Evolutionary conservation across 2,113 vertebrate species (phyloP), one percentile per base, ranked within the genome.

Genomic region (Saguinus midas): DNA sequence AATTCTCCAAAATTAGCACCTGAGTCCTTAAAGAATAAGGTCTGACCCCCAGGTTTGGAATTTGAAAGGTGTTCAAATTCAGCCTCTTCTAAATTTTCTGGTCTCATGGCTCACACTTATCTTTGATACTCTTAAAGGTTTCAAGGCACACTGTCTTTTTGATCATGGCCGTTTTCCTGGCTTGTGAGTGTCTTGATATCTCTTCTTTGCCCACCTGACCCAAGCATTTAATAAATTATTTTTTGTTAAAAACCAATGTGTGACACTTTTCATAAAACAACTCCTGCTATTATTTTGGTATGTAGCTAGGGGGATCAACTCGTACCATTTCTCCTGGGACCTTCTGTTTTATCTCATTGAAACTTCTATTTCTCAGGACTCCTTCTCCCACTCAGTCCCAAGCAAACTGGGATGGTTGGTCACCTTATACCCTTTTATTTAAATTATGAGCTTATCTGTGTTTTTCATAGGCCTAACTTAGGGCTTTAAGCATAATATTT

Each of bases 401-500:
- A n/a, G 76, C 57, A 92, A 70, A 91, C 3, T 8, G 12, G 70
- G 50, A 61, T 57, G 35, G 10, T 1, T 52, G 27, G 16, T 76
- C 23, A 72, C 37, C 57, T 45, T 87, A 14, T 73, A 76, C 43
- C 58, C 58, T 72, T 57, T 25, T 0, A 90, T 45, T 35, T 48
- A 94, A 95, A 86, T 88, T 78, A 78, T 13, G 40, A 94, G 17
- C 58, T 91, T 92, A 91, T 95, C 81, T 86, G 13, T 96, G 50
- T 78, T 90, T 80, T 92, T 70, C 52, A 88, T 10, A 78, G 43
- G 40, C 91, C 92, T 90, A 94, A 78, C n/a, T 73, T 0, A 8
- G 68, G 57, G 27, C 12, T 92, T 95, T 86, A 68, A 79, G 66
- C 23, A 73, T 48, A 85, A 88, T 45, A 70, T 88, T 94, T 92